These are phyloP conservation scores for Porites cylindrica DNA, from an alignment of 92 coral and sea anemone species.

Conservation along the genomic window DNA sequence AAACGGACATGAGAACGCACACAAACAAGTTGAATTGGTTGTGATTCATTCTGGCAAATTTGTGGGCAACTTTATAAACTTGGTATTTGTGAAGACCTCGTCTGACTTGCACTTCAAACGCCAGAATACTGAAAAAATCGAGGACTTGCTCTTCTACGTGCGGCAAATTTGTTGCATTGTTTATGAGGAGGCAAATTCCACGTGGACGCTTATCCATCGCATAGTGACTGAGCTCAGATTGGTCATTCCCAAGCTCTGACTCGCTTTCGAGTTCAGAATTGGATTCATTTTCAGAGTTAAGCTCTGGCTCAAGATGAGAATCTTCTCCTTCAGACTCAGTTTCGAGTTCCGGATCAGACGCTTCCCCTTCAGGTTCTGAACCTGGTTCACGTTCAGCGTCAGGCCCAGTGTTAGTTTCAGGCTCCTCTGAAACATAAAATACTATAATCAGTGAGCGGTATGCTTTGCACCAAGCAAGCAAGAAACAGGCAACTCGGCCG, in stretches of 20 bases:
- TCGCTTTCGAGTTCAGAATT: too few relatives aligned
- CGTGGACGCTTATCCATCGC: background rate
- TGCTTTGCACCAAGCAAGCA: background rate
- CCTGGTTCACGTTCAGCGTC: too few relatives aligned
- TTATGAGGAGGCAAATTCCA: slow-evolving; percentile 31
- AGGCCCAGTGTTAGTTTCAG: background rate
- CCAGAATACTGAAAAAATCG: slow-evolving; percentile 41
- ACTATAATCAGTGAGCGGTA: too few relatives aligned
- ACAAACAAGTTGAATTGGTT: slow-evolving; percentile 54
- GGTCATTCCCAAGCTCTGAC: too few relatives aligned
- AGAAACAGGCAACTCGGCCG: background rate
- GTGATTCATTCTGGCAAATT: slow-evolving; percentile 33
- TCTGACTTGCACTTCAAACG: slow-evolving; percentile 35
- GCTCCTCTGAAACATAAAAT: background rate
- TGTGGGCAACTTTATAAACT: slow-evolving; percentile 12
- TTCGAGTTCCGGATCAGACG: too few relatives aligned
- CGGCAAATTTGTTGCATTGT: background rate
- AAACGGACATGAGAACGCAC: slow-evolving; percentile 56
- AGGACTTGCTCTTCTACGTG: background rate
- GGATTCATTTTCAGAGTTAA: too few relatives aligned
- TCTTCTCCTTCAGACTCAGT: too few relatives aligned
- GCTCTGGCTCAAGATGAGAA: too few relatives aligned
- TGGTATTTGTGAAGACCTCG: slow-evolving; percentile 15
- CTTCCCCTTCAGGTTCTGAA: too few relatives aligned
- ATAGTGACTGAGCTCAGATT: background rate